A percentile compares a stretch with the other conserved stretches of the same genome.
phyloP scores from a whole-genome alignment of 2,113 vertebrate species.

The Neogobius melanostomus region DNA sequence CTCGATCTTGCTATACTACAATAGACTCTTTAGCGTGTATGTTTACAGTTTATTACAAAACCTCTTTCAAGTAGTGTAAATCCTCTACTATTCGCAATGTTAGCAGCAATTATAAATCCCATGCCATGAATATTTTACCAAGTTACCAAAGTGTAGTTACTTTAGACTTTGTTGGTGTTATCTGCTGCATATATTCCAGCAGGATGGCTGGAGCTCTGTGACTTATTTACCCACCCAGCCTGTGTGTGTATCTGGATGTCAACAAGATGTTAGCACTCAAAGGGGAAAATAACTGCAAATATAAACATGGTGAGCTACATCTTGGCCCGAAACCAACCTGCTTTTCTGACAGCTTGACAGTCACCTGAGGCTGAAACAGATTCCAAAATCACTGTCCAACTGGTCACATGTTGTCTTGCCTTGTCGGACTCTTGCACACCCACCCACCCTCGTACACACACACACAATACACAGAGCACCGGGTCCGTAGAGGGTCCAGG shows the following conservation, averaged over 20 bases:
- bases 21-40: too few relatives aligned
- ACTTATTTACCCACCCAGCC: slow-evolving; percentile 73
- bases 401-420: slow-evolving; percentile 59
- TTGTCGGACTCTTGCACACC: slow-evolving; percentile 42
- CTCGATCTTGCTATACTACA: too few relatives aligned
- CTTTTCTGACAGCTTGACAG: slow-evolving; percentile 79
- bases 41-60: too few relatives aligned
- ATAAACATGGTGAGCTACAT: slow-evolving; percentile 79
- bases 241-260: slow-evolving; percentile 69
- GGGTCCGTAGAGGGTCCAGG: slow-evolving; percentile 56
- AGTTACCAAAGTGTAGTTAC: neutral
- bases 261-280: slow-evolving; percentile 79
- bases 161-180: neutral
- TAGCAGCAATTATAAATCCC: neutral
- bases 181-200: slow-evolving; percentile 4
- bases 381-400: slow-evolving; percentile 73
- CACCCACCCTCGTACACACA: slow-evolving; percentile 9
- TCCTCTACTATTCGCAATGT: neutral
- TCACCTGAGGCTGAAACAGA: slow-evolving; percentile 75
- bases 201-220: slow-evolving; percentile 48
- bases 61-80: too few relatives aligned
- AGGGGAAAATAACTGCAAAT: slow-evolving; percentile 81
- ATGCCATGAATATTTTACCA: neutral
- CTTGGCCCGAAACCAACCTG: slow-evolving; percentile 71
- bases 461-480: slow-evolving; percentile 19